Percentiles rank a stretch among this genome's conserved stretches.
phyloP scores from a whole-genome alignment of 2,888 invertebrate species.

The Ennomos fuscantarius region DNA sequence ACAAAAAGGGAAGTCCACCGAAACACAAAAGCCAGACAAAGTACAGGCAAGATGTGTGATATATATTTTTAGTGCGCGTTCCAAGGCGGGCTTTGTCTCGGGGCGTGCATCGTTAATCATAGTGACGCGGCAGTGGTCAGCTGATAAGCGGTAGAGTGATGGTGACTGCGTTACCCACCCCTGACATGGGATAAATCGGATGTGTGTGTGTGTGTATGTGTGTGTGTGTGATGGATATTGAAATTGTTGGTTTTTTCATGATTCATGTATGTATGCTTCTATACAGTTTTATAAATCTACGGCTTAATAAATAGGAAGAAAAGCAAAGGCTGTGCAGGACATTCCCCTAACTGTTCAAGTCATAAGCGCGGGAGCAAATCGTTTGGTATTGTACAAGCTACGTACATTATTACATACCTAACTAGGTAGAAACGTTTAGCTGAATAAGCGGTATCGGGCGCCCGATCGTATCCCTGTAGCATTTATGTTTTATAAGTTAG shows the following conservation, averaged over 20 bases:
- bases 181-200: conserved; percentile 26
- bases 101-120: conserved; percentile 59
- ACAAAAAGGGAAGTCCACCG: conserved; percentile 15
- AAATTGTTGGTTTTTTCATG: conserved; percentile 14
- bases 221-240: conserved; percentile 29
- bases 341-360: no score
- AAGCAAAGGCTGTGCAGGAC: no score
- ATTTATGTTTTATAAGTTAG: no score
- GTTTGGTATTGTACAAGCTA: no score
- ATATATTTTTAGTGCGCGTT: conserved; percentile 55
- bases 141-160: conserved; percentile 56
- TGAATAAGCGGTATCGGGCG: no score
- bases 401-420: no score
- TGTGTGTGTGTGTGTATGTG: conserved; percentile 18
- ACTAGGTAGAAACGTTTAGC: no score
- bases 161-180: conserved; percentile 28
- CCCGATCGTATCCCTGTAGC: no score
- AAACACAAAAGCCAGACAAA: conserved; percentile 55
- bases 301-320: no score
- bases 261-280: not conserved
- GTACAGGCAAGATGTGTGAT: conserved; percentile 53
- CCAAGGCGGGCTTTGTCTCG: conserved; percentile 59
- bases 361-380: no score
- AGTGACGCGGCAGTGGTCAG: conserved; percentile 57
- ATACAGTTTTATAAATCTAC: no score